phyloP scores from a whole-genome alignment of 1,140 invertebrate genomes.

The Riptortus pedestris region DNA sequence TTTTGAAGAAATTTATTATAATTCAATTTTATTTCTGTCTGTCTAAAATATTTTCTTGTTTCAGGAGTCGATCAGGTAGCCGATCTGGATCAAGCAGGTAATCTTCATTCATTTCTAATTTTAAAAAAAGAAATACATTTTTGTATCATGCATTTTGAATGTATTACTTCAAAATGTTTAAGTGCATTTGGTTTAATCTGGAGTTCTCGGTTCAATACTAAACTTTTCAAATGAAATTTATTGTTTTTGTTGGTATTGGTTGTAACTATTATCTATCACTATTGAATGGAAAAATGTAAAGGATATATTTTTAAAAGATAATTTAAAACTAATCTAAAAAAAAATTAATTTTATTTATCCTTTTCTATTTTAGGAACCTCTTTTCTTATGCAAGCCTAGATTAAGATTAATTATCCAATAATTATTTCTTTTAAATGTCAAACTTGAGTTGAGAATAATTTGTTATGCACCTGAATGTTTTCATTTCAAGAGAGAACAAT shows the following conservation, averaged over 20 bases:
- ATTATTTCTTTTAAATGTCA: no score
- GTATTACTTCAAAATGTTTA: not conserved
- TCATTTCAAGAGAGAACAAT: no score
- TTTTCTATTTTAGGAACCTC: no score
- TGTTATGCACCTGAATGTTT: no score
- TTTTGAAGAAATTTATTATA: not conserved
- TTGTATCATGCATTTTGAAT: not conserved
- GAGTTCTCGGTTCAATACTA: not conserved
- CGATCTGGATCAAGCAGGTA: slow-evolving; percentile 30
- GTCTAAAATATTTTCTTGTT: not conserved
- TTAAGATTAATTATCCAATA: no score
- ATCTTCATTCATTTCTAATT: slow-evolving; percentile 25
- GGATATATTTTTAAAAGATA: no score
- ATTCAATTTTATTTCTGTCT: not conserved
- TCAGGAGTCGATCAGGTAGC: slow-evolving; percentile 17
- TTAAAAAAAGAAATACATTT: slow-evolving; percentile 24
- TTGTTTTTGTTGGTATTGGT: not conserved
- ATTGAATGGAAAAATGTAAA: no score
- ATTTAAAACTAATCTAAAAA: no score
- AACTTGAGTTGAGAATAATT: no score
- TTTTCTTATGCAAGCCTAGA: no score
- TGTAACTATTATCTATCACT: no score
- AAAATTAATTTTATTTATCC: no score
- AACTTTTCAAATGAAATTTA: not conserved
- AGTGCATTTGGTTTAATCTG: not conserved